These are phyloP conservation scores for Triplophysa siluroides DNA, from an alignment of 2,113 vertebrate species.

Conservation along the genomic window DNA sequence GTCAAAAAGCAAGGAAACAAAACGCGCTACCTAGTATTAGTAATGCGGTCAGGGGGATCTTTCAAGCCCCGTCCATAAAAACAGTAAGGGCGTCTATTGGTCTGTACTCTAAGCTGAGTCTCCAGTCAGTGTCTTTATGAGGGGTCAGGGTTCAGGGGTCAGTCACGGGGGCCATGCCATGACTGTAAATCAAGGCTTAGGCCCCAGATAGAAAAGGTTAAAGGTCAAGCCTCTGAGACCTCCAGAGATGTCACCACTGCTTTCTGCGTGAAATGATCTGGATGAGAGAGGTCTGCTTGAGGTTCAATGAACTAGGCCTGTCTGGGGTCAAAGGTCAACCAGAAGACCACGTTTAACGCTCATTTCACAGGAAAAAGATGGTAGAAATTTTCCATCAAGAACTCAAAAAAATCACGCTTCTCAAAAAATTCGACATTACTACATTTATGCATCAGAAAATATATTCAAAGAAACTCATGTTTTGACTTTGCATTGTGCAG, in stretches of 20 bases:
- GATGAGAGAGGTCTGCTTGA: slow-evolving; percentile 28
- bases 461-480: no score
- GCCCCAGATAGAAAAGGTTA: slow-evolving; percentile 23
- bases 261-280: slow-evolving; percentile 10
- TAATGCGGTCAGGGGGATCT: no score
- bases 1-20: no score
- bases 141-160: slow-evolving; percentile 18
- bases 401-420: no score
- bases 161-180: slow-evolving; percentile 1
- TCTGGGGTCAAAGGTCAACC: slow-evolving; percentile 37
- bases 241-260: slow-evolving; percentile 36
- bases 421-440: no score
- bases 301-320: slow-evolving; percentile 34
- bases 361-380: slow-evolving; percentile 38
- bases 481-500: no score
- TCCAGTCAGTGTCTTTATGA: slow-evolving; percentile 22
- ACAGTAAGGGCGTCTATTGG: no score
- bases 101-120: not conserved
- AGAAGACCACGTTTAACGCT: slow-evolving; percentile 44
- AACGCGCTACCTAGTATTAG: no score
- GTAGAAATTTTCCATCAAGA: not conserved
- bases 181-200: slow-evolving; percentile 53
- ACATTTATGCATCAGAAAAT: no score
- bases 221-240: slow-evolving; percentile 40
- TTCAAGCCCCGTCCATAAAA: no score